phyloP scores from a whole-genome alignment of 2,888 invertebrate species.

The Tenthredo livida region DNA sequence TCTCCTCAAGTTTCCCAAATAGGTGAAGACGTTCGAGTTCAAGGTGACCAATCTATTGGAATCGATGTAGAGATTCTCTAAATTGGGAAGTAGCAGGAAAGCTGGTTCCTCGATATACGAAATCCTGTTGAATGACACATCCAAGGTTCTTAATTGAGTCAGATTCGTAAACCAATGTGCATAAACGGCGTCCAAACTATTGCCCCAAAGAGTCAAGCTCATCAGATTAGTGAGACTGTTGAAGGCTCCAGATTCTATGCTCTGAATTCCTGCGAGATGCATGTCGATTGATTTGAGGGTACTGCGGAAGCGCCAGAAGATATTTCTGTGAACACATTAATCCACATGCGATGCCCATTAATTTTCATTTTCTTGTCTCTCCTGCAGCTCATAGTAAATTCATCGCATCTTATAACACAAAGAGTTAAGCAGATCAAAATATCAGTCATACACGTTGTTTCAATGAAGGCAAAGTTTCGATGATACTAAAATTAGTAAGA shows the following conservation, averaged over 20 bases:
- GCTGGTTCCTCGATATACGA: constrained; percentile 63
- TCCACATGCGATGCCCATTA: not conserved
- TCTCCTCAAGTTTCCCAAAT: constrained; percentile 64
- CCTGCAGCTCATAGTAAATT: not conserved
- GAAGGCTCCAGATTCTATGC: constrained; percentile 66
- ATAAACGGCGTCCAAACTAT: constrained; percentile 64
- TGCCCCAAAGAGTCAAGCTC: constrained; percentile 68
- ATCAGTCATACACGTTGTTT: too few relatives aligned
- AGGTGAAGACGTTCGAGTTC: constrained; percentile 64
- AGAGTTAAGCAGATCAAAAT: not conserved
- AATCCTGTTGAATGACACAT: constrained; percentile 70
- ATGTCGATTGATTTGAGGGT: constrained; percentile 64
- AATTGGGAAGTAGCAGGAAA: constrained; percentile 62
- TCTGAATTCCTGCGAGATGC: constrained; percentile 64
- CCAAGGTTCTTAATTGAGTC: constrained; percentile 65
- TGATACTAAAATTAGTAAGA: not conserved
- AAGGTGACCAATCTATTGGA: constrained; percentile 66
- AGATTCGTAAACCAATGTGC: constrained; percentile 65
- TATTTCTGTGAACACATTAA: constrained; percentile 61
- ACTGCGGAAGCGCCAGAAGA: constrained; percentile 63
- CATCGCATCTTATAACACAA: not conserved
- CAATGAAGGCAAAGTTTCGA: not conserved
- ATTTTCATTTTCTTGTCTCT: not conserved
- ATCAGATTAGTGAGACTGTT: constrained; percentile 63
- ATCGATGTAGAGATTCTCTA: constrained; percentile 69